Evolutionary conservation across 2,113 vertebrate species (phyloP).

Genomic region (Hyaena hyaena): DNA sequence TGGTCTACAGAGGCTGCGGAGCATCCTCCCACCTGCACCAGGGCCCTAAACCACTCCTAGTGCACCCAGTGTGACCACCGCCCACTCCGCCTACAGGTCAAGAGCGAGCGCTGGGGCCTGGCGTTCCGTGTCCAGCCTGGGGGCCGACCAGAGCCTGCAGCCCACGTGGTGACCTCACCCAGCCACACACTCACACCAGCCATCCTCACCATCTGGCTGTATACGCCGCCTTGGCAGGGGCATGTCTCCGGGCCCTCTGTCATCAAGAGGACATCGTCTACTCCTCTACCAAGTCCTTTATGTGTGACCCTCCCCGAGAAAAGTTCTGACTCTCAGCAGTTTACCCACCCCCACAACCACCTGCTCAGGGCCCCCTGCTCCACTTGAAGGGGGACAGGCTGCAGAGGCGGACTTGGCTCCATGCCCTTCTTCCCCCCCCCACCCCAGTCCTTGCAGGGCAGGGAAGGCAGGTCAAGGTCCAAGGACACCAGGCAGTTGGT

Average conservation of each 20-base stretch:
- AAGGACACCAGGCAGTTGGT: neutral
- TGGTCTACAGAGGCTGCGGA: neutral
- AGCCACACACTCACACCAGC: neutral
- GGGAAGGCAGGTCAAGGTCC: neutral
- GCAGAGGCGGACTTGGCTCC: neutral
- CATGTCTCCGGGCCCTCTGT: neutral
- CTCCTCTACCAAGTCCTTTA: neutral
- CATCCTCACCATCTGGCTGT: neutral
- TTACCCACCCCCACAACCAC: too few relatives aligned
- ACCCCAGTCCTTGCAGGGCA: neutral
- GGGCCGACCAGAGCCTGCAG: neutral
- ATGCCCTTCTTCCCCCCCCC: too few relatives aligned
- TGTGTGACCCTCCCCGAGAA: neutral
- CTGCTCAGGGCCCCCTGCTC: too few relatives aligned
- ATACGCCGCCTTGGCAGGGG: rapidly evolving
- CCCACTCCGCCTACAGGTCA: too few relatives aligned
- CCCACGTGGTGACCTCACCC: rapidly evolving
- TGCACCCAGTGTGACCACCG: rapidly evolving
- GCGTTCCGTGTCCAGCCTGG: neutral
- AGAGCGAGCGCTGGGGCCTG: too few relatives aligned
- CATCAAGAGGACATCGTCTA: rapidly evolving
- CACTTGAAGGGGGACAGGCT: neutral
- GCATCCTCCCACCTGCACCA: neutral
- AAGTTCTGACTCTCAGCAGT: neutral
- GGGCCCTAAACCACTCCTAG: neutral